Evolutionary conservation across 2,888 invertebrate species (phyloP).

Genomic region (Patella caerulea): DNA sequence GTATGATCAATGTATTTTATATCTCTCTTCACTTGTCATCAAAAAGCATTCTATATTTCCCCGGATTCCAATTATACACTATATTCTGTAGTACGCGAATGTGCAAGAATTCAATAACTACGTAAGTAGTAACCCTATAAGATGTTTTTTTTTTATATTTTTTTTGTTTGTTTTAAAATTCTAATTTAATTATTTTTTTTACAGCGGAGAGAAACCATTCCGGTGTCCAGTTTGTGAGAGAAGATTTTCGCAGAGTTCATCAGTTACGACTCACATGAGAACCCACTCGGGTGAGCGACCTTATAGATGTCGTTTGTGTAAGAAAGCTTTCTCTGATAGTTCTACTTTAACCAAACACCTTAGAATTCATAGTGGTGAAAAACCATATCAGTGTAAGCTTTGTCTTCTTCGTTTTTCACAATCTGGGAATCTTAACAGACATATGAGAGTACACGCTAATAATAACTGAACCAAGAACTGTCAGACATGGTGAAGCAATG

Average conservation of each 20-base stretch:
- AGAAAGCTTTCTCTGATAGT: constrained; percentile 98
- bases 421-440: constrained; percentile 97
- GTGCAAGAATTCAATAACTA: too few species aligned
- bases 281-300: constrained; percentile 99
- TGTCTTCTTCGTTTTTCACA: constrained; percentile 97
- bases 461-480: constrained; percentile 23
- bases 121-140: too few species aligned
- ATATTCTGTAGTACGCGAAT: too few species aligned
- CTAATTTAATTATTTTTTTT: not conserved
- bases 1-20: too few species aligned
- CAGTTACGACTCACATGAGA: constrained; percentile 98
- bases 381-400: constrained; percentile 97
- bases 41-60: too few species aligned
- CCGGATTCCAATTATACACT: too few species aligned
- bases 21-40: too few species aligned
- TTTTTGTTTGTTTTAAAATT: not conserved
- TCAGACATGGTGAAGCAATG: not conserved
- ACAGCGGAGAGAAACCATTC: constrained; percentile 96
- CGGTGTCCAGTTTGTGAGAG: constrained; percentile 97
- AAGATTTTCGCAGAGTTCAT: constrained; percentile 94
- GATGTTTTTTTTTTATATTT: too few species aligned
- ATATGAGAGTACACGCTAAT: constrained; percentile 93
- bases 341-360: constrained; percentile 98
- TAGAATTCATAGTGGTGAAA: constrained; percentile 84
- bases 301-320: constrained; percentile 94